Evolutionary conservation across 2,797 vertebrate species (phyloP).

Genomic region (Pseudochaenichthys georgianus): DNA sequence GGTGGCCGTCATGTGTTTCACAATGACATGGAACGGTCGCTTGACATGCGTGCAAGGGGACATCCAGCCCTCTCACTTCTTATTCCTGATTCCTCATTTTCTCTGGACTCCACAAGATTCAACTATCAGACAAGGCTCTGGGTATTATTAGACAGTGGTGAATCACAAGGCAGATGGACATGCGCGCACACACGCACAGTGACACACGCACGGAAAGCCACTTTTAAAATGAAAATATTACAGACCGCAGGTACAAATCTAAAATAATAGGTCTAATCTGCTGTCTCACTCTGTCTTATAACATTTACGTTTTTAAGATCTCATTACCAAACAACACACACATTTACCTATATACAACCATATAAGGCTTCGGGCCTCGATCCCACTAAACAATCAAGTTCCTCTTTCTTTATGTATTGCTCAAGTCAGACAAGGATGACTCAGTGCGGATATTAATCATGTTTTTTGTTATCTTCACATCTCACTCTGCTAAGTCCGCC

Average conservation of each 20-base stretch:
- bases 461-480: conserved; percentile 69
- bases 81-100: conserved; percentile 91
- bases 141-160: conserved; percentile 77
- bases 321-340: conserved; percentile 22
- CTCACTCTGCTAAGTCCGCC: conserved; percentile 44
- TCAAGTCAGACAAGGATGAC: conserved; percentile 84
- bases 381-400: conserved; percentile 79
- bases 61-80: conserved; percentile 88
- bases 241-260: neutral
- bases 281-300: conserved; percentile 5
- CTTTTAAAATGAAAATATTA: neutral
- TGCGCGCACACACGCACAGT: neutral
- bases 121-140: conserved; percentile 63
- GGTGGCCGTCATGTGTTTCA: conserved; percentile 85
- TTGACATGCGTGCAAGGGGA: conserved; percentile 73
- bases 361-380: conserved; percentile 57
- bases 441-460: conserved; percentile 80
- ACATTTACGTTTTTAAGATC: neutral
- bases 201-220: conserved; percentile 6
- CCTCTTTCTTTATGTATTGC: conserved; percentile 88
- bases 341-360: conserved; percentile 38
- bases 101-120: conserved; percentile 72
- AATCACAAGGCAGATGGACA: conserved; percentile 72
- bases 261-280: neutral
- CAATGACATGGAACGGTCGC: conserved; percentile 82